phyloP scores from a whole-genome alignment of 2,888 invertebrate species.

The Lamellibrachia columna region DNA sequence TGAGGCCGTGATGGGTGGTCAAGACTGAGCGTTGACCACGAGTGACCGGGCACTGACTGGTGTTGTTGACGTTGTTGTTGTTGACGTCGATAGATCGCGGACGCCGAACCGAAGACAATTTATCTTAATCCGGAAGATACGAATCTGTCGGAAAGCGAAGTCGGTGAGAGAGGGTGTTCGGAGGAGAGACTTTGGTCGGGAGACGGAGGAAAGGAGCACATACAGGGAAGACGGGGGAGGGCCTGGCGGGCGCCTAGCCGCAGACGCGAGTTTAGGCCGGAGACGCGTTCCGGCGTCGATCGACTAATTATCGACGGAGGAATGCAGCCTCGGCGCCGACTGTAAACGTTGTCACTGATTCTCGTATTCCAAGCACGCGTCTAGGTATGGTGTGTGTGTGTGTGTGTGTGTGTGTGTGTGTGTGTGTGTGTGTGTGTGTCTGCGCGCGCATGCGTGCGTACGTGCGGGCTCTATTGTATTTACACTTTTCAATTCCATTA shows the following conservation, averaged over 20 bases:
- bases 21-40: neutral
- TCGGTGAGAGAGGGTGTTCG: neutral
- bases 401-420: neutral
- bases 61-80: neutral
- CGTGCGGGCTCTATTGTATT: neutral
- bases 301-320: neutral
- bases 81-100: neutral
- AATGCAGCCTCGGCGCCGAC: neutral
- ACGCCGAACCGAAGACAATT: neutral
- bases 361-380: constrained; percentile 9
- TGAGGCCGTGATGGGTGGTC: neutral
- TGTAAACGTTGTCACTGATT: neutral
- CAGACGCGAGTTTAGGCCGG: neutral
- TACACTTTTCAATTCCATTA: too few relatives aligned
- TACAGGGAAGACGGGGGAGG: neutral
- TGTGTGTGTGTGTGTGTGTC: neutral
- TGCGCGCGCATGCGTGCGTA: neutral
- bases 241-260: neutral
- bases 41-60: neutral
- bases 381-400: neutral
- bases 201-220: neutral
- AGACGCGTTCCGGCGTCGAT: neutral
- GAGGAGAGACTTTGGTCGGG: neutral
- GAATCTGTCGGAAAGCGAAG: neutral
- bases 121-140: neutral